Conservation (phyloP, 2,113 vertebrate species). For the Peromyscus californicus region DNA sequence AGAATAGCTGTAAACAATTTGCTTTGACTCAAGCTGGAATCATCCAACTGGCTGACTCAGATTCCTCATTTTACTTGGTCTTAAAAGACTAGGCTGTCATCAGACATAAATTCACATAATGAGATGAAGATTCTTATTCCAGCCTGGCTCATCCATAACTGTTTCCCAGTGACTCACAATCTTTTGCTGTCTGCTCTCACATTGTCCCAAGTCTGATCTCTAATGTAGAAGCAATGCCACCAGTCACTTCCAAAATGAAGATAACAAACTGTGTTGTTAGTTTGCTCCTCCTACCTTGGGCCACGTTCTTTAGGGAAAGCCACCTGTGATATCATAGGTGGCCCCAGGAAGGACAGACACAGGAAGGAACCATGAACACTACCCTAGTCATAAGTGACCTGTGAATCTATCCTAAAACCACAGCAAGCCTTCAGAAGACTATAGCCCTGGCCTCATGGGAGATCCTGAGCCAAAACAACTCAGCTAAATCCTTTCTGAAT, state of each 20-base stretch:
- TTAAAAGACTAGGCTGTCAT: not conserved
- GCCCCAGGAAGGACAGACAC: fast-evolving
- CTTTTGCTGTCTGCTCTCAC: not conserved
- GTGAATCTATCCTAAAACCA: not conserved
- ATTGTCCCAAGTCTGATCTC: not conserved
- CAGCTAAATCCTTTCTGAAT: not conserved
- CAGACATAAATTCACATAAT: not conserved
- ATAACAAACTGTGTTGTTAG: not conserved
- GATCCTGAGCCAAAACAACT: not conserved
- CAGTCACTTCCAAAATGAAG: not conserved
- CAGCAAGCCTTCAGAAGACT: not conserved
- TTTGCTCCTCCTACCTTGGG: not conserved
- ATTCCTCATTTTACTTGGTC: not conserved
- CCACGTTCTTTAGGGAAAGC: not conserved
- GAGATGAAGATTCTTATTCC: not conserved
- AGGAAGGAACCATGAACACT: not conserved
- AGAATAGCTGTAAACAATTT: not conserved
- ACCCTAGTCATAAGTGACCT: not conserved
- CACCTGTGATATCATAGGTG: not conserved
- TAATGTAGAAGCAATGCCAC: not conserved
- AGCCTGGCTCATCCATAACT: not conserved
- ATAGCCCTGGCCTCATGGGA: not conserved
- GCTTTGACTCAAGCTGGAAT: not conserved
- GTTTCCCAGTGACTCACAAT: not conserved
- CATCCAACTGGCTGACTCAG: not conserved